A percentile compares a stretch with the other conserved stretches of the same genome.
Conservation (phyloP, 1,140 invertebrate genomes). For the Vanessa tameamea region DNA sequence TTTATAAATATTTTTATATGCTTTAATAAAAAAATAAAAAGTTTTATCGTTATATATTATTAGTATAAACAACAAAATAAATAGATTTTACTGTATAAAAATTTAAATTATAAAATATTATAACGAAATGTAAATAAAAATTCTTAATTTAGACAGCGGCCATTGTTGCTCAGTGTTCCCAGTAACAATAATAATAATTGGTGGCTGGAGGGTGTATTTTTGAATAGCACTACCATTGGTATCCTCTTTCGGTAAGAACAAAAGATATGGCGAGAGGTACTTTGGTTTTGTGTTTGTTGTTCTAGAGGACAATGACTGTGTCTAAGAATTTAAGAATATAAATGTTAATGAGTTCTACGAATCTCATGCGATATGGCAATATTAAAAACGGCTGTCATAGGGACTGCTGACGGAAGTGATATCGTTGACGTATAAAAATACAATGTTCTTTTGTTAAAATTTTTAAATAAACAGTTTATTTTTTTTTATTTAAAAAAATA, state of each 20-base stretch:
- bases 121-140: conserved; percentile 20
- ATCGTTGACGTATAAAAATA: too few relatives aligned
- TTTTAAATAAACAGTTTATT: too few relatives aligned
- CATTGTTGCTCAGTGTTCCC: conserved; percentile 21
- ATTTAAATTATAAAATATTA: conserved; percentile 5
- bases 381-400: too few relatives aligned
- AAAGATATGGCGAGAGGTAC: conserved; percentile 17
- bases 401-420: too few relatives aligned
- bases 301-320: conserved; percentile 6
- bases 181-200: conserved; percentile 11
- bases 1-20: too few relatives aligned
- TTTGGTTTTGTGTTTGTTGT: conserved; percentile 13
- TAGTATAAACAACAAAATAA: too few relatives aligned
- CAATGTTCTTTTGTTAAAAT: too few relatives aligned
- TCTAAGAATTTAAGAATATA: conserved; percentile 21
- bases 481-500: too few relatives aligned
- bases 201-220: conserved; percentile 11
- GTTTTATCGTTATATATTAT: too few relatives aligned
- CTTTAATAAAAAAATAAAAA: too few relatives aligned
- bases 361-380: neutral
- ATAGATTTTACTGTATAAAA: too few relatives aligned
- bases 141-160: conserved; percentile 27
- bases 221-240: conserved; percentile 36
- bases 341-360: conserved; percentile 21
- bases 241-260: conserved; percentile 31